Conservation (phyloP, 1,140 invertebrate species). For the Cylas formicarius region DNA sequence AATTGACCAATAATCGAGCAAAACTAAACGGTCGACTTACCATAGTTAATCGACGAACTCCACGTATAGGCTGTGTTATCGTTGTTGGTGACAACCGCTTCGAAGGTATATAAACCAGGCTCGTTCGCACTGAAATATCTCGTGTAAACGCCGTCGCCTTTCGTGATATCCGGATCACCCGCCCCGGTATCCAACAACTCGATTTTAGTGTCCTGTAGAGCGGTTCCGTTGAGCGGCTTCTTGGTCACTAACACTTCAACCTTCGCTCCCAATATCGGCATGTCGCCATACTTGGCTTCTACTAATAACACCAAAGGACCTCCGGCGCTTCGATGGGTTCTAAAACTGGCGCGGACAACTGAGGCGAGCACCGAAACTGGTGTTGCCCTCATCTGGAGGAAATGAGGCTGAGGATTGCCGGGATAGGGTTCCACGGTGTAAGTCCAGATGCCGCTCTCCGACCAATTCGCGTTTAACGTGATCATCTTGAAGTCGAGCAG, state of each 20-base stretch:
- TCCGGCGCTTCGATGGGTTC: conserved; percentile 37
- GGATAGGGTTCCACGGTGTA: conserved; percentile 50
- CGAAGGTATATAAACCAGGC: conserved; percentile 48
- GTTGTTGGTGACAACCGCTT: conserved; percentile 44
- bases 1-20: background rate
- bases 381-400: conserved; percentile 48
- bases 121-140: conserved; percentile 51
- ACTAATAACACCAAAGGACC: conserved; percentile 44
- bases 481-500: conserved; percentile 47
- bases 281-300: conserved; percentile 49
- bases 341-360: conserved; percentile 41
- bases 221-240: conserved; percentile 40
- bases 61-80: conserved; percentile 46
- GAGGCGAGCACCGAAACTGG: conserved; percentile 38
- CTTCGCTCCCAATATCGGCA: conserved; percentile 46
- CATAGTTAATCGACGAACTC: conserved; percentile 27
- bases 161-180: conserved; percentile 58
- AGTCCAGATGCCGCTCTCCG: conserved; percentile 52
- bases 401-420: conserved; percentile 52
- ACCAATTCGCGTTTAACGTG: conserved; percentile 45
- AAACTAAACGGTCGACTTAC: conserved; percentile 22
- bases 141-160: conserved; percentile 60
- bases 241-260: conserved; percentile 46
- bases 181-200: conserved; percentile 54
- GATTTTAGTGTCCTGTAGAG: conserved; percentile 42